Evolutionary conservation across 2,113 vertebrate genomes (phyloP), one percentile per base, ranked within the genome.

Genomic region (Cavia aperea): DNA sequence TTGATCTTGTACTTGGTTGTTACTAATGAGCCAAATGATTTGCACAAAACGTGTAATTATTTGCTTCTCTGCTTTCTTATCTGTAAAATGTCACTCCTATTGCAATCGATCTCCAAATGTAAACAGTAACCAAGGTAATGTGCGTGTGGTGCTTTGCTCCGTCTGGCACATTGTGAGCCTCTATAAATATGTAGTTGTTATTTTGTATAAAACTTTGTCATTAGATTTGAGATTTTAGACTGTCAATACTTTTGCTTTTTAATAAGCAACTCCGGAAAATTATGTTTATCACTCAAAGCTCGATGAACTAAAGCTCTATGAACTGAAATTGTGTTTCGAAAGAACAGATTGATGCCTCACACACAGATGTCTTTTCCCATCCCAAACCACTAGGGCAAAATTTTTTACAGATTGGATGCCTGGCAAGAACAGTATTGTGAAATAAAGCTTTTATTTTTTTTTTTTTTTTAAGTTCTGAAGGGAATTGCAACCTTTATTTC

Each of bases 361-460:
- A 81, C 93, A 92, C 95, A 96, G 95, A 95, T 97, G 96, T 97
- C 96, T 94, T 95, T 96, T 96, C 73, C 79, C 89, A 92, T 96
- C 79, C 83, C 88, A 96, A 92, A 93, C 94, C 83, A 96, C 91
- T 31, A 88, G 82, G 75, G 93, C 75, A 31, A 86, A 96, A 95
- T 95, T 85, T 94, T 97, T 97, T 97, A 95, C 96, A 97, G 97
- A 95, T 96, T 97, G 95, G 70, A 91, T 96, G 84, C 88, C 96
- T 97, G 94, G 96, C 94, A 84, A 93, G 66, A 66, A 89, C 65
- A 95, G 60, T 79, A 93, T 89, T 96, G 95, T 96, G 95, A 97
- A 97, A 97, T 96, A 97, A 96, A 96, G 95, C 72, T 95, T 91
- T 63, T 82, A 96, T 60, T 60, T 97, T 97, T 95, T 97, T 94